A percentile compares a stretch with the other conserved stretches of the same genome.
phyloP scores from a whole-genome alignment of 2,888 invertebrate species.

The Volucella zonaria region DNA sequence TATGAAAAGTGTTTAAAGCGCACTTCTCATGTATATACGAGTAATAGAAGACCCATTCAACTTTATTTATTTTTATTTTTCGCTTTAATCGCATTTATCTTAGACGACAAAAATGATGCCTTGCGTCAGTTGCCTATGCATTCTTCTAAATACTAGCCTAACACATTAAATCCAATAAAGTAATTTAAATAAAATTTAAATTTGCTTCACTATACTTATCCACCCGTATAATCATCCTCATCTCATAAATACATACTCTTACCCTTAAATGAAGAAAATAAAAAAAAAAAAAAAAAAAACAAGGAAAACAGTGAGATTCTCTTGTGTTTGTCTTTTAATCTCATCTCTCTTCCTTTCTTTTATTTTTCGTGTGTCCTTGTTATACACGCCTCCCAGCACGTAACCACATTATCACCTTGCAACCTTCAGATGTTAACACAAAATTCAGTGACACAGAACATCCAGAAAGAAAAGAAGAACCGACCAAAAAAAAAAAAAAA shows the following conservation, averaged over 20 bases:
- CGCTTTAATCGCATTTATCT: no score
- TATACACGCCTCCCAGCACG: conserved; percentile 47
- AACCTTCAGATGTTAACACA: conserved; percentile 68
- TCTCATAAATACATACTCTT: background rate
- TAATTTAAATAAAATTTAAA: conserved; percentile 59
- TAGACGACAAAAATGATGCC: no score
- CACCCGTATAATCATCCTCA: background rate
- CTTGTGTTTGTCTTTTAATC: conserved; percentile 44
- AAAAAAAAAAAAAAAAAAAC: no score
- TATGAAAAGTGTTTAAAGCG: no score
- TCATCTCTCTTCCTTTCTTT: conserved; percentile 33
- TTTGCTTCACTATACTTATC: conserved; percentile 33
- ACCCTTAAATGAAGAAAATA: background rate
- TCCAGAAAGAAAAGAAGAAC: background rate
- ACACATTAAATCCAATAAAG: conserved; percentile 38
- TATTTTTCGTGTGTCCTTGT: conserved; percentile 30
- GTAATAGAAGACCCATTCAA: no score
- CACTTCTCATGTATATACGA: no score
- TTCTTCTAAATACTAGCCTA: background rate
- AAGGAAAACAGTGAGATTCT: background rate
- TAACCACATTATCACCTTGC: conserved; percentile 65
- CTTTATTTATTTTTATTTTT: no score
- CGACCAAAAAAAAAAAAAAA: background rate
- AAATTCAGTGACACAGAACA: conserved; percentile 67
- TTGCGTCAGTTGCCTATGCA: background rate